Base-by-base conservation (phyloP, 2,113 vertebrate genomes). In the Hippocampus abdominalis region DNA sequence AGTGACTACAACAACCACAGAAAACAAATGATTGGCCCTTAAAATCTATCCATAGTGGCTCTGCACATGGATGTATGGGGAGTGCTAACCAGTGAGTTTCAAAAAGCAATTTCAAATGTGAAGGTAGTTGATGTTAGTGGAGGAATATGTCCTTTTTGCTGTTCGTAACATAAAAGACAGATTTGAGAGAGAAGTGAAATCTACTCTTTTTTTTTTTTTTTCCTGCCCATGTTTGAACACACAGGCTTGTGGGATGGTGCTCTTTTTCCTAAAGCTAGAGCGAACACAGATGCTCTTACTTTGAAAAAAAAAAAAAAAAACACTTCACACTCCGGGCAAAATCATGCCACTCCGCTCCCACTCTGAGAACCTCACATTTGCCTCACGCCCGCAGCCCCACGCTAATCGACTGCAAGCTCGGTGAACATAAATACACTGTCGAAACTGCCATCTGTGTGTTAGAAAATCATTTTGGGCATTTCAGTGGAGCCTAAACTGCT, bases 281-380 rank as follows among this genome's bases (percentile, higher is more conserved):
- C 73, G 66, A 83, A 82, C 73, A 74, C 83, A 84, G 79, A 84
- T 82, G 84, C 82, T 84, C 75, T 75, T 73, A 79, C 71, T 80
- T 82, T 74, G 21, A 70, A 78, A 72, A 77, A 83, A 77, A 27
- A 59, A 0, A 25, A 57, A 23, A 54, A 54, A 54, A 25, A 27
- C 48, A 60, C 76, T 76, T 80, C 39, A 39, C 67, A 68, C 78
- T 85, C 60, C 69, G 80, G 81, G 83, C 79, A 76, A 72, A 81
- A 78, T 70, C 64, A 69, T 20, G 18, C 71, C 67, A 78, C 66
- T 78, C 40, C 1, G 44, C 74, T 74, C 72, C 74, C 73, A 76
- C 79, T 81, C 68, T 56, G 69, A 63, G 53, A 62, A 44, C 40
- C 64, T 77, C 66, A 12, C 51, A 64, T 18, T 59, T 56, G 10